phyloP scores from a whole-genome alignment of 2,888 invertebrate genomes.

The Arctia plantaginis region DNA sequence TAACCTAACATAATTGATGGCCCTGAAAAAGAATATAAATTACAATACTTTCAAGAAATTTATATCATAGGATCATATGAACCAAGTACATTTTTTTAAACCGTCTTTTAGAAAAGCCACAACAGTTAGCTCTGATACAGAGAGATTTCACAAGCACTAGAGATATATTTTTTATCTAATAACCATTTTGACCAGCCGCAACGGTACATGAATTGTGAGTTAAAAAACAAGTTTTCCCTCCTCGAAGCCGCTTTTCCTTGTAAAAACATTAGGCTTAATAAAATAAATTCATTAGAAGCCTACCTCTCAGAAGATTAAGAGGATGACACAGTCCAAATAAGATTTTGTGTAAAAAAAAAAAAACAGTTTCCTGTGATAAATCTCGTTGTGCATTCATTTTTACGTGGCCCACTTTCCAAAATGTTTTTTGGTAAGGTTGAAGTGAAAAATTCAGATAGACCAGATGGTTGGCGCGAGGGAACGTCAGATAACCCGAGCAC shows the following conservation, averaged over 20 bases:
- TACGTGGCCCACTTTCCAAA: conserved; percentile 56
- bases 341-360: conserved; percentile 46
- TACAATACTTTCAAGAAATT: too few species aligned
- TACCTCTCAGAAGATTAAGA: conserved; percentile 36
- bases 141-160: neutral
- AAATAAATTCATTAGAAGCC: conserved; percentile 37
- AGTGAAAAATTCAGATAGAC: conserved; percentile 59
- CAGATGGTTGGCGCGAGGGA: conserved; percentile 61
- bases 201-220: neutral
- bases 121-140: too few species aligned
- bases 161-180: neutral
- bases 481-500: conserved; percentile 43
- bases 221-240: conserved; percentile 5
- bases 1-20: too few species aligned
- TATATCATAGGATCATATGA: too few species aligned
- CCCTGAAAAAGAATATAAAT: too few species aligned
- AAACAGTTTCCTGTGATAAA: conserved; percentile 32
- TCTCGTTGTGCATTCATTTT: conserved; percentile 47
- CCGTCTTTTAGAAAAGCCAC: too few species aligned
- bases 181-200: conserved; percentile 12
- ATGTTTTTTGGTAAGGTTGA: conserved; percentile 52
- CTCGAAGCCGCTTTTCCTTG: conserved; percentile 11
- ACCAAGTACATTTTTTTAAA: too few species aligned
- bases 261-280: conserved; percentile 22
- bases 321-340: conserved; percentile 46